phyloP scores from a whole-genome alignment of 2,113 vertebrate species.

The Hydropotes inermis region DNA sequence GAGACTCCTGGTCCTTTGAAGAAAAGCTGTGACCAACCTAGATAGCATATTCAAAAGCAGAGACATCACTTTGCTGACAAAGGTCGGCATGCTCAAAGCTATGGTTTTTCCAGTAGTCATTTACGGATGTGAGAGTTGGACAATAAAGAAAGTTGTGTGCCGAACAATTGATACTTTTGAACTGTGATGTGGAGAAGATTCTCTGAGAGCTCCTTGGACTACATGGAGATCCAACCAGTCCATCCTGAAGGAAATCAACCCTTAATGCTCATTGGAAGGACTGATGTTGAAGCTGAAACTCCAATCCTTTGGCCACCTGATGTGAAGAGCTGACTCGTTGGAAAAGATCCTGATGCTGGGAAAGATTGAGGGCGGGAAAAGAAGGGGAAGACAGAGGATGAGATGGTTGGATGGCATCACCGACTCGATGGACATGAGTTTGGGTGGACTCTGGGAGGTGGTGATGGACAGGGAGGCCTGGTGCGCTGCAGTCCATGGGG shows the following conservation, averaged over 20 bases:
- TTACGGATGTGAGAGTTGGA: background rate
- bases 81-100: background rate
- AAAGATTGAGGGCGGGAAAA: background rate
- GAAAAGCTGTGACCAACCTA: background rate
- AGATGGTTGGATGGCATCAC: background rate
- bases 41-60: background rate
- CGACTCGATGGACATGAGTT: rapidly evolving
- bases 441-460: rapidly evolving
- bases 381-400: rapidly evolving
- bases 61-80: background rate
- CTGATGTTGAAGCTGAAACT: background rate
- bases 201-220: background rate
- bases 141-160: background rate
- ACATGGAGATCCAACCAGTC: background rate
- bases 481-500: rapidly evolving
- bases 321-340: rapidly evolving
- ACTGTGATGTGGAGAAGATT: background rate
- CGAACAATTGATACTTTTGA: background rate
- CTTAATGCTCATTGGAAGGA: background rate
- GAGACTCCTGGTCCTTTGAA: background rate
- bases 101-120: background rate
- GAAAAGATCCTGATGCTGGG: background rate
- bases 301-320: background rate
- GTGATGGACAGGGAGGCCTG: background rate
- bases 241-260: background rate